Conservation (phyloP, 2,113 vertebrate species). For the Xenopus laevis region DNA sequence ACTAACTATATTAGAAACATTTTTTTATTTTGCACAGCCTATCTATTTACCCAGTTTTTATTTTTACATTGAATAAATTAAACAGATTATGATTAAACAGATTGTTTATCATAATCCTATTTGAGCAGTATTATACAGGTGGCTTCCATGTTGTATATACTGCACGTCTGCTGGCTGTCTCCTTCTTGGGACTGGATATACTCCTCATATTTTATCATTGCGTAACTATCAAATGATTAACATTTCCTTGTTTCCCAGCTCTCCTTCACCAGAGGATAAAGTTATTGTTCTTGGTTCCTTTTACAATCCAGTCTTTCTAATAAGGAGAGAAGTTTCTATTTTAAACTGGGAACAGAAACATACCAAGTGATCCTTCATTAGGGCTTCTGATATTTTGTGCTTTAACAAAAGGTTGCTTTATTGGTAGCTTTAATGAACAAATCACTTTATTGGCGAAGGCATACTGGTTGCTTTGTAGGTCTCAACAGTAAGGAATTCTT, state of each 20-base stretch:
- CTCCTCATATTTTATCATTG: not conserved
- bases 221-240: not conserved
- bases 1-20: no score
- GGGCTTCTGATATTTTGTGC: slow-evolving; percentile 70
- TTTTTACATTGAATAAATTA: no score
- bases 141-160: not conserved
- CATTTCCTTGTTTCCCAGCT: not conserved
- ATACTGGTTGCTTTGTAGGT: slow-evolving; percentile 76
- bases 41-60: no score
- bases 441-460: slow-evolving; percentile 73
- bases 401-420: slow-evolving; percentile 77
- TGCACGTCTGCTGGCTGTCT: not conserved
- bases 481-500: slow-evolving; percentile 70
- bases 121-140: no score
- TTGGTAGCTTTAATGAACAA: slow-evolving; percentile 73
- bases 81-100: no score
- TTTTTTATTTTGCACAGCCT: no score
- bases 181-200: not conserved
- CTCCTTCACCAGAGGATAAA: not conserved
- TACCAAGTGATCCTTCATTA: slow-evolving; percentile 57
- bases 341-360: slow-evolving; percentile 55
- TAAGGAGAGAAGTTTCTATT: slow-evolving; percentile 51
- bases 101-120: no score
- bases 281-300: not conserved
- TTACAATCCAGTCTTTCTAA: slow-evolving; percentile 15